Base-by-base conservation (phyloP, 2,797 vertebrate species). In the Premnoplex brunnescens region DNA sequence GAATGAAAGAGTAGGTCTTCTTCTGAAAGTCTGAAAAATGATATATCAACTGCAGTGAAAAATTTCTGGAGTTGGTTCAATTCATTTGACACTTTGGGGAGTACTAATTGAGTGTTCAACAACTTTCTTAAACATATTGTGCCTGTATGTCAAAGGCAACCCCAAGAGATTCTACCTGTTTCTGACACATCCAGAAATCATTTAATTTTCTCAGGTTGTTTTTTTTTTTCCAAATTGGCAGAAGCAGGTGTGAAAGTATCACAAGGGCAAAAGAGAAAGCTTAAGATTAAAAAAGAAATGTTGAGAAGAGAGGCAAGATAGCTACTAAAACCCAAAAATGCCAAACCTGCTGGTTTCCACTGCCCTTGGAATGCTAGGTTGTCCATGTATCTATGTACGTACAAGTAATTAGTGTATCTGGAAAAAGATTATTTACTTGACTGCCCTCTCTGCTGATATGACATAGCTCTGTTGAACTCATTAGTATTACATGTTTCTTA, bases 141-240 rank as follows among this genome's bases (percentile, higher is more conserved):
- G 91, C 59, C 72, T 95, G 18, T 43, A 77, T 63, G 89, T 83
- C 85, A 94, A 51, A 83, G 84, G 62, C 4, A 9, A 54, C 62
- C 87, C 78, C 92, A 69, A 55, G 95, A 32, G 82, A 89, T 55
- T 86, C 52, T 85, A 58, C 76, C 88, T 83, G 76, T 46, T 75
- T 64, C 72, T 96, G 91, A 96, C 60, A 84, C 75, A 59, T 89
- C 89, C 87, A 95, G 89, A 91, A 72, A 88, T 85, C 0, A 80
- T 74, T 94, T 92, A 2, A 79, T 91, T 95, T 94, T 89, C 64
- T n/a, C 28, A 73, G 43, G 6, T 26, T 59, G 9, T 85, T 34
- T 8, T 20, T n/a, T 37, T 48, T 34, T 58, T 72, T 41, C 6
- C 6, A 3, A 37, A 82, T 63, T 60, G 69, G 48, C 44, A 77